phyloP scores from a whole-genome alignment of 1,140 invertebrate species.

The Drosophila ananassae region DNA sequence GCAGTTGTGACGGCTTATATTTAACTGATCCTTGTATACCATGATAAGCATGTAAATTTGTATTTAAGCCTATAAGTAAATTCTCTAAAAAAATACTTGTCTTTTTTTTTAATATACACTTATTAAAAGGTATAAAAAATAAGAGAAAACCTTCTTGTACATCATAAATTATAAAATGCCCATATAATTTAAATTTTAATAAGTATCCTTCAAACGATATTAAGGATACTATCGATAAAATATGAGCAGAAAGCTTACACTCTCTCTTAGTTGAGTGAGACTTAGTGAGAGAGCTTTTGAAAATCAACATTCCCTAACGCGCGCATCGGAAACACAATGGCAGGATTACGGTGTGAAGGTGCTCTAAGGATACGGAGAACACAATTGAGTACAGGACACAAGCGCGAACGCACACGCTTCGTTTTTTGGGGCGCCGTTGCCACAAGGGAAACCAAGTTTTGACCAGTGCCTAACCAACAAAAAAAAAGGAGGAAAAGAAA shows the following conservation, averaged over 20 bases:
- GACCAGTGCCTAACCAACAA: constrained; percentile 41
- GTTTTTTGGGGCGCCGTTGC: constrained; percentile 39
- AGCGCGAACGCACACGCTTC: constrained; percentile 61
- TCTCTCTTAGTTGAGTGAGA: constrained; percentile 1
- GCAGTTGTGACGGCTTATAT: constrained; percentile 37
- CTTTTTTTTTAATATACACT: background rate
- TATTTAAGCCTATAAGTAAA: constrained; percentile 65
- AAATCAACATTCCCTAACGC: background rate
- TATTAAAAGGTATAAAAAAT: too few relatives aligned
- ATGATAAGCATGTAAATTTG: constrained; percentile 69
- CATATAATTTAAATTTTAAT: too few relatives aligned
- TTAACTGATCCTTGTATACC: constrained; percentile 54
- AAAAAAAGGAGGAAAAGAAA: constrained; percentile 38
- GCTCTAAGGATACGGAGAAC: constrained; percentile 40
- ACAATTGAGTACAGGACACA: constrained; percentile 79
- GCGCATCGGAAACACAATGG: constrained; percentile 4
- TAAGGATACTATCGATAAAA: background rate
- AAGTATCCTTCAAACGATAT: background rate
- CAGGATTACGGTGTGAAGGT: constrained; percentile 20
- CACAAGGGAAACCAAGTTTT: constrained; percentile 47
- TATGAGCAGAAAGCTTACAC: background rate
- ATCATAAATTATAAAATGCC: too few relatives aligned
- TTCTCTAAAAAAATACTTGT: background rate
- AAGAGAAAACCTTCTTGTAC: too few relatives aligned
- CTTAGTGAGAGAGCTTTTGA: constrained; percentile 17